Base-by-base conservation (phyloP, 2,888 invertebrate species). In the Pyrocoelia pectoralis region DNA sequence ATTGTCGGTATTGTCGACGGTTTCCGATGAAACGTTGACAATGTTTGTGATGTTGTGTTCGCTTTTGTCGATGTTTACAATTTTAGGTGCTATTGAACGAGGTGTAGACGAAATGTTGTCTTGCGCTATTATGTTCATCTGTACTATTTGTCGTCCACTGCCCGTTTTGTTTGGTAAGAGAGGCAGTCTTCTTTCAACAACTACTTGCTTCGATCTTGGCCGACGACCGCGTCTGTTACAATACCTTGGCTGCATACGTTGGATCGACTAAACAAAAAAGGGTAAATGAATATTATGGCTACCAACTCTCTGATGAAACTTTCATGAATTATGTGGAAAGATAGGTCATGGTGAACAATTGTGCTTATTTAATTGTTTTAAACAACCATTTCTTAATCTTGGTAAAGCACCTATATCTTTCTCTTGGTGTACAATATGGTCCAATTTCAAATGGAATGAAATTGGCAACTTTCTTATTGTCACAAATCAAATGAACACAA, bases 111-210 rank as follows among this genome's bases (percentile, higher is more conserved):
- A 28, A 10, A 55, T 51, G 46, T 74, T 74, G 18, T 74, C 74
- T 65, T 77, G 79, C 1, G 80, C 76, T 17, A 80, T 77, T 10
- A 82, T 82, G 66, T 81, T 82, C 77, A 82, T 81, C 24, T 81
- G 76, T 4, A 83, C 80, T 53, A 82, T 79, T 54, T 82, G 79
- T 77, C 76, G 85, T 74, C 78, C 84, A 77, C 74, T 85, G 77
- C 76, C 76, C 1, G 74, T 66, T 46, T 79, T 77, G 70, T 85
- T 85, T 0, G 91, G 89, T 72, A 91, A 84, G 43, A 90, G 78
- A 13, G 91, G 90, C 70, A 93, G 81, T 74, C 90, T 85, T 4
- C 93, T 83, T 79, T 92, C 92, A 14, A 93, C 91, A 1, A 93
- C 88, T 2, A 92, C 88, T 74, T 88, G 88, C 71, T 86, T 85